Conservation (phyloP, 2,888 invertebrate genomes). For the Drosophila lacicola region DNA sequence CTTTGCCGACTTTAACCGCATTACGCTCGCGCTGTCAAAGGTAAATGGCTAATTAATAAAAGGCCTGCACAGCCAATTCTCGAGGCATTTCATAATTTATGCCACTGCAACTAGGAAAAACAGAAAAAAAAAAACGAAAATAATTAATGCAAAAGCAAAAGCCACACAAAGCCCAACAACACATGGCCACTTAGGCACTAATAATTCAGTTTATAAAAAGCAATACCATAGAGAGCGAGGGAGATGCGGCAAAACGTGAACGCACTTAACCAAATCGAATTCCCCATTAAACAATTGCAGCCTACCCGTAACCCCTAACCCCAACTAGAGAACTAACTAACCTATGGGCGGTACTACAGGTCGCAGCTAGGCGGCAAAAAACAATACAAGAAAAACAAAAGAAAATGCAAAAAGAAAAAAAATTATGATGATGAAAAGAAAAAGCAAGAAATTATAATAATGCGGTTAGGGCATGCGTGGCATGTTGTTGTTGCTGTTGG, state of each 20-base stretch:
- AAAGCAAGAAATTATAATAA: constrained; percentile 66
- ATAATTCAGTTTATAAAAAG: constrained; percentile 69
- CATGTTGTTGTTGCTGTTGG: constrained; percentile 25
- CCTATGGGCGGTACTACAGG: constrained; percentile 32
- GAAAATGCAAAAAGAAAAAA: constrained; percentile 17
- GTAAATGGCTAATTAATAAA: constrained; percentile 71
- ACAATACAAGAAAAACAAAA: constrained; percentile 14
- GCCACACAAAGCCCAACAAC: constrained; percentile 30
- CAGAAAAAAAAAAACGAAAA: constrained; percentile 9
- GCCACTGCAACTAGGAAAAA: constrained; percentile 27
- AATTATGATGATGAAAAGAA: constrained; percentile 21
- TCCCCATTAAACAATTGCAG: constrained; percentile 67
- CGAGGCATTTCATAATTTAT: constrained; percentile 28
- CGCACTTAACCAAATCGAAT: constrained; percentile 80
- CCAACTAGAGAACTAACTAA: constrained; percentile 34
- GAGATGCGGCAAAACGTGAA: constrained; percentile 18
- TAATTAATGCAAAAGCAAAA: not conserved
- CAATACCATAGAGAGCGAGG: not conserved
- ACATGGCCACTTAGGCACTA: constrained; percentile 51
- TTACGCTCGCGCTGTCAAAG: constrained; percentile 60
- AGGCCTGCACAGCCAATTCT: constrained; percentile 42
- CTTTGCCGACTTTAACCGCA: constrained; percentile 34
- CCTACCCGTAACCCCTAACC: constrained; percentile 35
- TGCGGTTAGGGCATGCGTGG: constrained; percentile 75
- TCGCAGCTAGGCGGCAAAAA: constrained; percentile 14